Percentiles rank a stretch among this genome's conserved stretches.
Evolutionary conservation across 2,797 vertebrate genomes (phyloP).

Genomic region (Capromys pilorides): DNA sequence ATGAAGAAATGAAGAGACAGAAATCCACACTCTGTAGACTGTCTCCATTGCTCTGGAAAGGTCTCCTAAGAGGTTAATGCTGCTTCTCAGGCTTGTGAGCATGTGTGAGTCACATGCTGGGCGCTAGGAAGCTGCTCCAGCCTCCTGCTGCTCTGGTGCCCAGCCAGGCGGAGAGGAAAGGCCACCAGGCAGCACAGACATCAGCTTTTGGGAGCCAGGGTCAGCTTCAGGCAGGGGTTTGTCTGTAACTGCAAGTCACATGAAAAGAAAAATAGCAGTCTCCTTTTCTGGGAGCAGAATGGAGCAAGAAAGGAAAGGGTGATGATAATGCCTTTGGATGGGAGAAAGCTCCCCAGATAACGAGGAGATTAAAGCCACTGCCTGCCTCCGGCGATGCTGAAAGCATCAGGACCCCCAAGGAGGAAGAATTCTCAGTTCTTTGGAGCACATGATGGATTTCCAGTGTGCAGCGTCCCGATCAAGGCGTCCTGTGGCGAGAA

Average conservation of each 20-base stretch:
- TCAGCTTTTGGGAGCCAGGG: neutral
- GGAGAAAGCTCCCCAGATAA: neutral
- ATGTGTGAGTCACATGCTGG: slow-evolving; percentile 63
- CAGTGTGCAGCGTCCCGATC: neutral
- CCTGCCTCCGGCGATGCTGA: neutral
- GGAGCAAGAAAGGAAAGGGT: neutral
- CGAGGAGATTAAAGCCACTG: neutral
- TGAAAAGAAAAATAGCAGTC: neutral
- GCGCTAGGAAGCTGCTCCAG: neutral
- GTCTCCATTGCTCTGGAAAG: slow-evolving; percentile 64
- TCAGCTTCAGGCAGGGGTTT: neutral
- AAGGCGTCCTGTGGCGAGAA: neutral
- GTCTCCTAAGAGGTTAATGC: slow-evolving; percentile 66
- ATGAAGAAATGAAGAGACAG: neutral
- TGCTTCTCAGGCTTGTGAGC: slow-evolving; percentile 43
- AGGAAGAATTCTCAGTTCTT: neutral
- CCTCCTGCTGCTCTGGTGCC: slow-evolving; percentile 45
- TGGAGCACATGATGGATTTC: neutral
- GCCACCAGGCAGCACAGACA: neutral
- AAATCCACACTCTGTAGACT: neutral
- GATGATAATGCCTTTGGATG: neutral
- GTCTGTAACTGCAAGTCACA: slow-evolving; percentile 43
- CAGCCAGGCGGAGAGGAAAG: neutral
- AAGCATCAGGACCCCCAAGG: neutral
- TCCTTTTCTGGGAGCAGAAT: slow-evolving; percentile 23